Evolutionary conservation across 64 coral and sea anemone genomes (phyloP).

Genomic region (Dendrophyllia cribrosa): DNA sequence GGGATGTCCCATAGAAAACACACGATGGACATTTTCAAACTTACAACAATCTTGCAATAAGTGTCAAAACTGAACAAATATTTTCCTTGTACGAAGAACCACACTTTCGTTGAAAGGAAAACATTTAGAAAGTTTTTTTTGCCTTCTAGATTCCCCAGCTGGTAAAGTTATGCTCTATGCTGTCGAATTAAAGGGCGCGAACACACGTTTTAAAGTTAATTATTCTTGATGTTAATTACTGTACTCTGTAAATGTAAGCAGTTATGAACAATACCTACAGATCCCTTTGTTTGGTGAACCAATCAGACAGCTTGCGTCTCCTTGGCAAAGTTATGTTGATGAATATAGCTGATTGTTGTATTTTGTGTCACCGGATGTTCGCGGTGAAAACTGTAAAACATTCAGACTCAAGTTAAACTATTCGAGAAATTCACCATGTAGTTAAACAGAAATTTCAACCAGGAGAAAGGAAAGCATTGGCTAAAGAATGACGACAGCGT

Average conservation of each 20-base stretch:
- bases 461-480: neutral
- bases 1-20: too few relatives aligned
- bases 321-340: conserved; percentile 49
- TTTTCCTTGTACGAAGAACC: too few relatives aligned
- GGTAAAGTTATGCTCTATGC: too few relatives aligned
- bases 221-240: neutral
- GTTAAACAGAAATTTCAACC: neutral
- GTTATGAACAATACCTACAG: neutral
- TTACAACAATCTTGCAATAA: too few relatives aligned
- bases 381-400: neutral
- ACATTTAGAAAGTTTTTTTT: too few relatives aligned
- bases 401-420: neutral
- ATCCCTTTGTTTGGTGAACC: conserved; percentile 32
- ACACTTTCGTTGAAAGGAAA: too few relatives aligned
- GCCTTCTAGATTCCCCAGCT: too few relatives aligned
- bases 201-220: neutral
- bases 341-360: neutral
- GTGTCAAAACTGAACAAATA: too few relatives aligned
- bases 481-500: conserved; percentile 57
- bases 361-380: neutral
- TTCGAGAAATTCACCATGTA: conserved; percentile 14
- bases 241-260: neutral
- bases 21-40: too few relatives aligned
- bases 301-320: conserved; percentile 21
- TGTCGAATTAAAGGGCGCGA: too few relatives aligned